These are phyloP conservation scores for Ferrisia virgata DNA, from an alignment of 2,888 invertebrate species.

Conservation along the genomic window DNA sequence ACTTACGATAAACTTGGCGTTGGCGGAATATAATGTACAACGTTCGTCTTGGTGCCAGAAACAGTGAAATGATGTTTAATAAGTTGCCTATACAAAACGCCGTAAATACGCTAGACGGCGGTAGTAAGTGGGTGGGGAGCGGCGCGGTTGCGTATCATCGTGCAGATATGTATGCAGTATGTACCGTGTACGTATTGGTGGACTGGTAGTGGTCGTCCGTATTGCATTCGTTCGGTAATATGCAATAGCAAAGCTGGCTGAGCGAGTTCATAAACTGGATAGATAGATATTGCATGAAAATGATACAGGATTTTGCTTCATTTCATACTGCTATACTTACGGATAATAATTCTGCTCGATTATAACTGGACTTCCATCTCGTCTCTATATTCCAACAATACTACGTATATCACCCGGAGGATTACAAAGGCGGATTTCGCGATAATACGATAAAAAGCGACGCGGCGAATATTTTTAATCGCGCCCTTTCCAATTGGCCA, in stretches of 20 bases:
- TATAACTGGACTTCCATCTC: no score
- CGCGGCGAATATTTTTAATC: not conserved
- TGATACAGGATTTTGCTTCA: not conserved
- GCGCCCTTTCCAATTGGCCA: not conserved
- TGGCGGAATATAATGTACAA: not conserved
- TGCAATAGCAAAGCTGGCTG: not conserved
- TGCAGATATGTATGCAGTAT: no score
- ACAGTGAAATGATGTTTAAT: not conserved
- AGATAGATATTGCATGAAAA: not conserved
- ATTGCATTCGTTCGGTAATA: no score
- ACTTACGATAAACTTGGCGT: not conserved
- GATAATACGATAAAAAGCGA: not conserved
- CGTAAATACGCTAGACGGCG: conserved; percentile 1
- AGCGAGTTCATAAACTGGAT: no score
- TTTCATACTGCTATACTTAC: no score
- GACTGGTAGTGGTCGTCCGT: not conserved
- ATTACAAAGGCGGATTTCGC: not conserved
- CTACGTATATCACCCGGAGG: not conserved
- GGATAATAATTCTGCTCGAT: not conserved
- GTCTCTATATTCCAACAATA: not conserved
- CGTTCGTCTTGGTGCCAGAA: not conserved
- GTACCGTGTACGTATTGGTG: no score
- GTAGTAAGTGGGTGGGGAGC: not conserved
- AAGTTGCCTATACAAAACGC: conserved; percentile 27
- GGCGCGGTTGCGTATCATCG: not conserved